Evolutionary conservation across 2,888 invertebrate genomes (phyloP).

Genomic region (Erebia ligea): DNA sequence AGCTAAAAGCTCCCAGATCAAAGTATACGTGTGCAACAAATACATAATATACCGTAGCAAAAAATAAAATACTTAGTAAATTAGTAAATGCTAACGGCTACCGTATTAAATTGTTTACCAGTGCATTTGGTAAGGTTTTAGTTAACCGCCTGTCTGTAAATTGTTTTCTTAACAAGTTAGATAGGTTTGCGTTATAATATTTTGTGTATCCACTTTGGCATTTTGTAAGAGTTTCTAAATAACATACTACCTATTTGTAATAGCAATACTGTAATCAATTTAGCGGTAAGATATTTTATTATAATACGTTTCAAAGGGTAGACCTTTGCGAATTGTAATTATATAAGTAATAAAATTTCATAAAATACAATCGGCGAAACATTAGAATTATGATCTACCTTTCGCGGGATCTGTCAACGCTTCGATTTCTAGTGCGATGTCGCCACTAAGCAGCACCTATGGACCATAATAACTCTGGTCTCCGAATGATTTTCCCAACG

Average conservation of each 20-base stretch:
- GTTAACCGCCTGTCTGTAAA: constrained; percentile 28
- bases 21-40: too few species aligned
- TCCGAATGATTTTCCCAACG: too few species aligned
- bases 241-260: constrained; percentile 24
- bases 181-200: constrained; percentile 31
- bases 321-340: constrained; percentile 21
- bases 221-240: constrained; percentile 34
- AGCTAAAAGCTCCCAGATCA: too few species aligned
- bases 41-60: background rate
- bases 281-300: constrained; percentile 32
- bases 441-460: too few species aligned
- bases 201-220: constrained; percentile 34
- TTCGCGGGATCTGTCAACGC: too few species aligned
- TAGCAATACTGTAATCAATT: constrained; percentile 36
- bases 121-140: constrained; percentile 11
- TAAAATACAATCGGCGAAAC: background rate
- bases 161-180: constrained; percentile 29
- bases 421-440: too few species aligned
- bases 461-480: too few species aligned
- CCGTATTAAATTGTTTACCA: constrained; percentile 1
- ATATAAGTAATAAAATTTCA: background rate
- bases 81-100: background rate
- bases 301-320: constrained; percentile 30
- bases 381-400: background rate
- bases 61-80: background rate